phyloP scores from a whole-genome alignment of 2,113 vertebrate genomes.

The Prunella fulvescens region DNA sequence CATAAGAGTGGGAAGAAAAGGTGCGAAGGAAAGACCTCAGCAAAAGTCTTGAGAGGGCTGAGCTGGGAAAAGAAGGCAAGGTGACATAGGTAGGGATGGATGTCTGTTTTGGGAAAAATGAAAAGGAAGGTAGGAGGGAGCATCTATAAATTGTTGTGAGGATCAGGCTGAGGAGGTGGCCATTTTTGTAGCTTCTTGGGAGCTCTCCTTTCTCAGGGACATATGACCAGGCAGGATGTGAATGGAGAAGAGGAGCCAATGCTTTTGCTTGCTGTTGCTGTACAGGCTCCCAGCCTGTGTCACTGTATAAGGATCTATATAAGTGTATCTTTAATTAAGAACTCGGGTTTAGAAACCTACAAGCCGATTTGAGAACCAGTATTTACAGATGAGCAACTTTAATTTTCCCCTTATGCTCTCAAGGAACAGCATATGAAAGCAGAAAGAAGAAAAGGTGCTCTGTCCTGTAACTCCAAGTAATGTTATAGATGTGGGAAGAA shows the following conservation, averaged over 20 bases:
- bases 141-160: not conserved
- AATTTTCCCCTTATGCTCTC: not conserved
- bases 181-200: fast-evolving
- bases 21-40: not conserved
- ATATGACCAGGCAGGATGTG: not conserved
- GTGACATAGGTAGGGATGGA: fast-evolving
- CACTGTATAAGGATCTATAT: not conserved
- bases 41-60: not conserved
- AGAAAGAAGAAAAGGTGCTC: too few species aligned
- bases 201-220: not conserved
- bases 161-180: not conserved
- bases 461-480: not conserved
- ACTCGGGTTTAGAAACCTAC: constrained; percentile 6
- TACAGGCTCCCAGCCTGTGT: not conserved
- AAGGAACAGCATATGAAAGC: not conserved
- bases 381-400: not conserved
- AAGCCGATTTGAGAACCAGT: not conserved
- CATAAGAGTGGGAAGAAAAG: fast-evolving
- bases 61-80: not conserved
- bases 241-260: not conserved
- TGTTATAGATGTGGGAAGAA: not conserved
- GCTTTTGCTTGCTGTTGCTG: not conserved
- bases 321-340: not conserved
- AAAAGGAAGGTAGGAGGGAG: not conserved
- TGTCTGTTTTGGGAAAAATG: not conserved